Evolutionary conservation across 2,113 vertebrate species (phyloP), one percentile per base, ranked within the genome.

Genomic region (Athene noctua): DNA sequence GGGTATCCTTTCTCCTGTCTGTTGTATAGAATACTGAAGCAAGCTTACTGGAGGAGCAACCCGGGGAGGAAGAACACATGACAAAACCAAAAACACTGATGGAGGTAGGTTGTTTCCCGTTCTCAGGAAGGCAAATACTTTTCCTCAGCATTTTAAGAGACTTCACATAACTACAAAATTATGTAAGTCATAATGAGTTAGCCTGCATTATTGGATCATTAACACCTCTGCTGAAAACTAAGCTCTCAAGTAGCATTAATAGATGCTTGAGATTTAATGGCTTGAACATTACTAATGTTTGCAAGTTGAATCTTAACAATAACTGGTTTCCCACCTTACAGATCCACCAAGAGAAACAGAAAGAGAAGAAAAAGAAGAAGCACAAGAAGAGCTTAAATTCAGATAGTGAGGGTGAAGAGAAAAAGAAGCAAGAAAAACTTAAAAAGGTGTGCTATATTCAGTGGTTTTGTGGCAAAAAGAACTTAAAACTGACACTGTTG

Each of bases 281-380:
- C 58, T 94, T 94, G 17, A 63, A 36, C 12, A 13, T 91, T 65
- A 29, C 10, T 82, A 15, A 46, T 34, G 20, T 55, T 79, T 57
- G 49, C 49, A 71, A 59, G 59, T 55, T 83, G 54, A 87, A 68
- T 92, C 58, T 63, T 67, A 81, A 63, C 32, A 44, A 4, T 46
- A 55, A 30, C 23, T 71, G 36, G 29, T 77, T 94, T 91, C 77
- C 23, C 65, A 38, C 34, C 26, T 94, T 71, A 57, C 93, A 99
- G 99, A 98, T 99, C 88, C 99, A 99, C 91, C 99, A 98, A 88
- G 99, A 99, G 89, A 99, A 99, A 96, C 98, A 99, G 95, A 99
- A 99, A 84, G 98, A 98, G 98, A 99, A 99, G 97, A 99, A 99
- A 80, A 99, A 99, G 98, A 99, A 98, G 96, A 99, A 98, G 92